Base-by-base conservation (phyloP, 2,113 vertebrate species). In the Hydrochoerus hydrochaeris region DNA sequence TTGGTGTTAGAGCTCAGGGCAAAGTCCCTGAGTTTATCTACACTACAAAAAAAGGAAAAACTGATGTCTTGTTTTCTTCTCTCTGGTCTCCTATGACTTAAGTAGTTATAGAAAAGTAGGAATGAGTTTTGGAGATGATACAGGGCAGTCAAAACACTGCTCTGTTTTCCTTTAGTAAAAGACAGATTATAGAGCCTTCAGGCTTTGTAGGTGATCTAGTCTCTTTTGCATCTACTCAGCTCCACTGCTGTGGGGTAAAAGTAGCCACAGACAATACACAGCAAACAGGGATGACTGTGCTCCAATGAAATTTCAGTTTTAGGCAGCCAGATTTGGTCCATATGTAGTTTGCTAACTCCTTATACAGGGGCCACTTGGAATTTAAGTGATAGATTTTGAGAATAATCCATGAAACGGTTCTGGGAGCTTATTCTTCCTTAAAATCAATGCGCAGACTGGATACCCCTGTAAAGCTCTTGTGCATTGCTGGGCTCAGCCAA, bases 401-500 rank as follows among this genome's bases (percentile, higher is more conserved):
- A 93, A 77, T 35, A 69, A 94, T 65, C 90, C 91, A 58, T 62
- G 91, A 16, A 85, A 92, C 94, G 90, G 81, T 77, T 67, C 77
- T 52, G 90, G 57, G 95, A 89, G 24, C 44, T 52, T 62, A 95
- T 89, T 94, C n/a, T 96, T 95, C 87, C 69, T 90, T 93, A 90
- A 83, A 93, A 71, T 75, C 52, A 62, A 82, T 32, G 30, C 41
- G 82, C 85, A 73, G 80, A 92, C 44, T 71, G 30, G 92, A 60
- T 52, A 65, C 63, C 86, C 92, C 97, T 90, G 87, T 12, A 75
- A 91, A 85, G 54, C 38, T 38, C 85, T 24, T 22, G 49, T 62
- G 19, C 44, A 35, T 4, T 22, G 44, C 89, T 91, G 92, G 80
- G 58, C 63, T 54, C 57, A 71, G 65, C 87, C 95, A 91, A 92